Evolutionary conservation across 2,797 vertebrate species (phyloP).

Genomic region (Diceros bicornis): DNA sequence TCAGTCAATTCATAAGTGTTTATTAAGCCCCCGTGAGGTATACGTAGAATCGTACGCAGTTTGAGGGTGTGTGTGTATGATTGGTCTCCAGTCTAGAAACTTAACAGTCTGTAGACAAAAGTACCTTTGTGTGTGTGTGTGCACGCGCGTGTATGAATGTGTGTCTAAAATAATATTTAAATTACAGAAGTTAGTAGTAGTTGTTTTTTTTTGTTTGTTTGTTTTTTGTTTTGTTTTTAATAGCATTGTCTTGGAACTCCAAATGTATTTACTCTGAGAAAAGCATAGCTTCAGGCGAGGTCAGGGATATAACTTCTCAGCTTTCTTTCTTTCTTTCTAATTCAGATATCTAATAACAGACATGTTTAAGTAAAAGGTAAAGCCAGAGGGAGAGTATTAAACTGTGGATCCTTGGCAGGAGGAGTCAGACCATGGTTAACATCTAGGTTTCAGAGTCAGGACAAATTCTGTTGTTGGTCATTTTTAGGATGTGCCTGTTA

Average conservation of each 20-base stretch:
- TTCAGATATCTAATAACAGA: neutral
- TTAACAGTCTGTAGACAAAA: neutral
- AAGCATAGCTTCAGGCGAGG: constrained; percentile 3
- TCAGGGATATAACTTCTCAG: constrained; percentile 15
- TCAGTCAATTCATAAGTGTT: constrained; percentile 85
- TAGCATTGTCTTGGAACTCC: neutral
- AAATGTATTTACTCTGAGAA: constrained; percentile 52
- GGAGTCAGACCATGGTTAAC: neutral
- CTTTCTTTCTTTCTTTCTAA: neutral
- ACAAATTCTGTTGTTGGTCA: neutral
- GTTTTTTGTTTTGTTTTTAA: neutral
- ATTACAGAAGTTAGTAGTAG: neutral
- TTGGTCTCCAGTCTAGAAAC: constrained; percentile 8
- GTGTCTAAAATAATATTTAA: constrained; percentile 48
- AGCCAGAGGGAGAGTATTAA: neutral
- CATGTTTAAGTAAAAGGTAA: constrained; percentile 11
- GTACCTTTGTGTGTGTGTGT: neutral
- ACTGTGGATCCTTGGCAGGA: neutral
- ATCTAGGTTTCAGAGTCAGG: constrained; percentile 11
- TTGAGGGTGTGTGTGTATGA: neutral
- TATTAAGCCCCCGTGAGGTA: constrained; percentile 81
- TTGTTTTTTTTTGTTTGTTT: neutral
- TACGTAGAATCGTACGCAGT: constrained; percentile 41
- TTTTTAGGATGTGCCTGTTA: constrained; percentile 29
- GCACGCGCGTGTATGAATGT: no score